phyloP scores from a whole-genome alignment of 2,113 vertebrate genomes.

The Edolisoma coerulescens region DNA sequence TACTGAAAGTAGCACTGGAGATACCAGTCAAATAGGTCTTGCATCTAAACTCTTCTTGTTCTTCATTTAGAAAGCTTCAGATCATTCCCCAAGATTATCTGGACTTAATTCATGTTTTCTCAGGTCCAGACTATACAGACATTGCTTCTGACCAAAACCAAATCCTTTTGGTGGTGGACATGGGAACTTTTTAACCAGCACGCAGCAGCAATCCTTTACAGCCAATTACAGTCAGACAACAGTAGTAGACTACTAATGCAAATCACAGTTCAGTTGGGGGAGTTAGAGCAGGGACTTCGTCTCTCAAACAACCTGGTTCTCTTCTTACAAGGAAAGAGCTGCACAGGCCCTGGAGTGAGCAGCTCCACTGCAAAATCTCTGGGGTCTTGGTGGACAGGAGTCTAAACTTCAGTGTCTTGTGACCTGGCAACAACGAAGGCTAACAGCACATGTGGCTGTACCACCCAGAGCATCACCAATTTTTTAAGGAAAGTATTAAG shows the following conservation, averaged over 20 bases:
- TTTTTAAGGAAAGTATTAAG: not conserved
- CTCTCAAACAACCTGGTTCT: not conserved
- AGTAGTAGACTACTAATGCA: rapidly evolving
- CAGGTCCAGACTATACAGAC: not conserved
- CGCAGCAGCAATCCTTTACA: not conserved
- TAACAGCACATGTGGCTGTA: not conserved
- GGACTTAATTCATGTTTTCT: not conserved
- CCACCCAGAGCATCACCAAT: not conserved
- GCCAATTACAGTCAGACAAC: not conserved
- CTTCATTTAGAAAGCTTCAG: not conserved
- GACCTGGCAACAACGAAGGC: rapidly evolving
- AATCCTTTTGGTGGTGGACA: not conserved
- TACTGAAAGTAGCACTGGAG: not conserved
- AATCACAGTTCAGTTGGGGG: not conserved
- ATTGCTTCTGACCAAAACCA: not conserved
- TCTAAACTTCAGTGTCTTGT: not conserved
- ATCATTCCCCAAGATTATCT: not conserved
- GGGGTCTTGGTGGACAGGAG: not conserved
- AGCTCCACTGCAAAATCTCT: not conserved
- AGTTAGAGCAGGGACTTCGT: not conserved
- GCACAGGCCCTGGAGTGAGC: not conserved
- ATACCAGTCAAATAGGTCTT: not conserved
- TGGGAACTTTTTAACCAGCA: not conserved
- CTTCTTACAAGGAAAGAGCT: not conserved
- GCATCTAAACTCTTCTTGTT: not conserved